Percentiles rank a stretch among this genome's conserved stretches.
phyloP scores from a whole-genome alignment of 1,140 invertebrate genomes.

The Rhyacophila brunnea region DNA sequence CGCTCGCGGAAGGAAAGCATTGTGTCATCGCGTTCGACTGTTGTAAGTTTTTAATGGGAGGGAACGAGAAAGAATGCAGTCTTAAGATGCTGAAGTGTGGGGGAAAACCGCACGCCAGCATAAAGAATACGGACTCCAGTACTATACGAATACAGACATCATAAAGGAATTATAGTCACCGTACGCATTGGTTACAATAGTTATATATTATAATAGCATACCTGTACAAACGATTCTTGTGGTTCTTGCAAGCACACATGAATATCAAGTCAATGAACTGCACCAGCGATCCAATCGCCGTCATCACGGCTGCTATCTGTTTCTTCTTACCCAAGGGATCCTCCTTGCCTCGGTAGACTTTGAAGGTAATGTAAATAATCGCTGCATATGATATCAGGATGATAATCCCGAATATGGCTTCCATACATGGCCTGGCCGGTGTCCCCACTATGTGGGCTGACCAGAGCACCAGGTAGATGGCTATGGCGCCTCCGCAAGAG shows the following conservation, averaged over 20 bases:
- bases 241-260: conserved; percentile 1
- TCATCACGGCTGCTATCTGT: neutral
- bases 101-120: too few relatives aligned
- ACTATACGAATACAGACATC: too few relatives aligned
- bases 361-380: neutral
- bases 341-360: neutral
- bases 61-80: too few relatives aligned
- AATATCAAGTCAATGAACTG: conserved; percentile 2
- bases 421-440: conserved; percentile 5
- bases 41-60: too few relatives aligned
- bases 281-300: neutral
- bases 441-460: conserved; percentile 10
- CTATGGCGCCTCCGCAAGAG: too few relatives aligned
- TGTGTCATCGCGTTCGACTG: too few relatives aligned
- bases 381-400: neutral
- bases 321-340: neutral
- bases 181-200: too few relatives aligned
- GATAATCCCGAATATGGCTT: neutral
- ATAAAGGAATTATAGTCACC: too few relatives aligned
- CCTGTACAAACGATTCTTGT: conserved; percentile 12
- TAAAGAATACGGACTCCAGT: too few relatives aligned
- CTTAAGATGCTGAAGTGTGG: too few relatives aligned
- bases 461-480: neutral
- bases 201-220: too few relatives aligned
- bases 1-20: too few relatives aligned